These are phyloP conservation scores for Trissoscelio sp. DNA, from an alignment of 2,888 invertebrate species.

Conservation along the genomic window DNA sequence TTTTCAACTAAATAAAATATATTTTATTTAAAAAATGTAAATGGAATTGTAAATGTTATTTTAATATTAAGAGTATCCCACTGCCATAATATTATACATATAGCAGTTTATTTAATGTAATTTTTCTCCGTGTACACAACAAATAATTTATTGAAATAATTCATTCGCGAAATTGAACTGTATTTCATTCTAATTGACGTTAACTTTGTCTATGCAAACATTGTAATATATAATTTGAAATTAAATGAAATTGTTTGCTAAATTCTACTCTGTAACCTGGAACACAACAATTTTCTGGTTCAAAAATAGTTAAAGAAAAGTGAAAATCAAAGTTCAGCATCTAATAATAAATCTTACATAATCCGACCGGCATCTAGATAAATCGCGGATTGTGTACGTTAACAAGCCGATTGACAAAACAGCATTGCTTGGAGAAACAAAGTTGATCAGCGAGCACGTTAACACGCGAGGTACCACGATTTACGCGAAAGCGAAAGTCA, in stretches of 20 bases:
- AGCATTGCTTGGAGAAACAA: slow-evolving; percentile 41
- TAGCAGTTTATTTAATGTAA: too few relatives aligned
- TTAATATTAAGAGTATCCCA: too few relatives aligned
- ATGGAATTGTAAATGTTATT: too few relatives aligned
- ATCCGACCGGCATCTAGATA: slow-evolving; percentile 28
- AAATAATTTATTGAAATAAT: too few relatives aligned
- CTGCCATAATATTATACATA: too few relatives aligned
- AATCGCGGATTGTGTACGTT: slow-evolving; percentile 45
- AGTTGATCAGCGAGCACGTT: slow-evolving; percentile 54
- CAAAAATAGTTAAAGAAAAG: slow-evolving; percentile 3
- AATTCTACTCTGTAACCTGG: too few relatives aligned
- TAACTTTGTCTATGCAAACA: background rate
- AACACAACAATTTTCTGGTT: background rate
- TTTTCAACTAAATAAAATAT: too few relatives aligned
- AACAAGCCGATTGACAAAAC: slow-evolving; percentile 62
- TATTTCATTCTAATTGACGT: background rate
- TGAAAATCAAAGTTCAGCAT: slow-evolving; percentile 18
- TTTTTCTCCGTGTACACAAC: too few relatives aligned
- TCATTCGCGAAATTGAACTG: too few relatives aligned
- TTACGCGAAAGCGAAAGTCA: slow-evolving; percentile 64
- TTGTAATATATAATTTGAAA: too few relatives aligned
- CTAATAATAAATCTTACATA: slow-evolving; percentile 42
- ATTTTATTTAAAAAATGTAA: too few relatives aligned
- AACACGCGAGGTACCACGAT: slow-evolving; percentile 50
- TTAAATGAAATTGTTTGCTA: too few relatives aligned